Base-by-base conservation (phyloP, 2,113 vertebrate species). In the Cranoglanis bouderius region DNA sequence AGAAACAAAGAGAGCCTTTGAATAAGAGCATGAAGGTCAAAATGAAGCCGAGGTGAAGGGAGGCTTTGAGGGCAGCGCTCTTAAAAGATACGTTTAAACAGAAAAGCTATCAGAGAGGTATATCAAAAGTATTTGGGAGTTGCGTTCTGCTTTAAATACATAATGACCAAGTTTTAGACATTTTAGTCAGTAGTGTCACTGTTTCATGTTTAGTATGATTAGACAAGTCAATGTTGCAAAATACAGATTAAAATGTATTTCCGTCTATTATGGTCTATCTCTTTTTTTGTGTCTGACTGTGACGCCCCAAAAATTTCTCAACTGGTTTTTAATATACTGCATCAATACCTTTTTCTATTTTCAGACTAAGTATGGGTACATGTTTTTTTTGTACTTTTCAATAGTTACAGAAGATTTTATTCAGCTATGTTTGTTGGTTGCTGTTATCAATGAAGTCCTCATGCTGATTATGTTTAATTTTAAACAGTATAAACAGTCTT, bases 21-120 rank as follows among this genome's bases (percentile, higher is more conserved):
- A 49, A 49, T 49, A 57, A 85, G 84, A 1, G 16, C 14, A 53
- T 80, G 29, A 90, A 92, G 49, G 72, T 70, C 82, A 85, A 83
- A 84, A 35, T 43, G 51, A 57, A 63, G 84, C 57, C 16, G 46
- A 57, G 61, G 46, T 55, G 38, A 78, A 59, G 82, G 38, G 24
- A 40, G 43, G 85, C 49, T 84, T 57, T 51, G 43, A 74, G 40
- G 40, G 51, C 51, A 57, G 3, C 18, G 53, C 40, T 65, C n/a
- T 82, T 46, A 53, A 83, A 38, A 59, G 32, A 83, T 40, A 35
- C 10, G 77, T 26, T 70, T 35, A 38, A 63, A 86, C 19, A 78
- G 84, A 84, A 57, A 77, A 13, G 82, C 61, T 16, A 90, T 81
- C 82, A 88, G 81, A 70, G 59, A 16, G 46, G 24, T 82, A 59